A percentile compares a stretch with the other conserved stretches of the same genome.
phyloP scores from a whole-genome alignment of 1,140 invertebrate genomes.

The Neodiprion pinetum region DNA sequence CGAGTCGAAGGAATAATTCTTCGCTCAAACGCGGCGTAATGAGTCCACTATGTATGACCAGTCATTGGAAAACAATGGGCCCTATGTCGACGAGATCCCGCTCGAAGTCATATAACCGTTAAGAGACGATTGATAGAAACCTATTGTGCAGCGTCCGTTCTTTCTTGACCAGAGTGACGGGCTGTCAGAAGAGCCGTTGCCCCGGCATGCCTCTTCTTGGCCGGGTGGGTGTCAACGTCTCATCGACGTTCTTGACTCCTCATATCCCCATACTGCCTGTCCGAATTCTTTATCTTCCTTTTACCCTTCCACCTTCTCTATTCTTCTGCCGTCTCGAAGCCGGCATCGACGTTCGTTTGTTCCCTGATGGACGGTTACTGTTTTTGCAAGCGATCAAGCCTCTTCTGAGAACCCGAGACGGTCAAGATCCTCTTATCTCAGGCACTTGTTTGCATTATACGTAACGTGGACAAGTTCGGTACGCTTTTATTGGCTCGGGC shows the following conservation, averaged over 20 bases:
- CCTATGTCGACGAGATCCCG: constrained; percentile 3
- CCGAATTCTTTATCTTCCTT: background rate
- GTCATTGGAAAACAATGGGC: constrained; percentile 10
- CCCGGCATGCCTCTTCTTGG: background rate
- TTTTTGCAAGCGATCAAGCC: constrained; percentile 2
- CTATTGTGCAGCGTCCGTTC: constrained; percentile 27
- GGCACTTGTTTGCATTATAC: background rate
- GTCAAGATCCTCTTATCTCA: background rate
- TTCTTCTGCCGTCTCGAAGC: background rate
- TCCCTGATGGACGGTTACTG: background rate
- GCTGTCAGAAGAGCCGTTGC: constrained; percentile 29
- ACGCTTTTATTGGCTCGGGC: background rate
- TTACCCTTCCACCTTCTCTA: background rate
- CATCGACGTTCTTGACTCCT: constrained; percentile 4
- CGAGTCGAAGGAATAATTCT: background rate
- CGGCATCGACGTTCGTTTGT: background rate
- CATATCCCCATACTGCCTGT: background rate
- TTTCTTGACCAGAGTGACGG: constrained; percentile 32
- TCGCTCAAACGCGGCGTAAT: constrained; percentile 1
- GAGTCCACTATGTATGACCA: constrained; percentile 3
- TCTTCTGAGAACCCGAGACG: background rate
- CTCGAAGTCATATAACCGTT: constrained; percentile 24
- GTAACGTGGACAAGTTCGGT: background rate
- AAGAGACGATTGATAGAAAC: constrained; percentile 33
- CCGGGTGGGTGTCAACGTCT: background rate